phyloP scores from a whole-genome alignment of 2,888 invertebrate species.

The Drosophila borborema region DNA sequence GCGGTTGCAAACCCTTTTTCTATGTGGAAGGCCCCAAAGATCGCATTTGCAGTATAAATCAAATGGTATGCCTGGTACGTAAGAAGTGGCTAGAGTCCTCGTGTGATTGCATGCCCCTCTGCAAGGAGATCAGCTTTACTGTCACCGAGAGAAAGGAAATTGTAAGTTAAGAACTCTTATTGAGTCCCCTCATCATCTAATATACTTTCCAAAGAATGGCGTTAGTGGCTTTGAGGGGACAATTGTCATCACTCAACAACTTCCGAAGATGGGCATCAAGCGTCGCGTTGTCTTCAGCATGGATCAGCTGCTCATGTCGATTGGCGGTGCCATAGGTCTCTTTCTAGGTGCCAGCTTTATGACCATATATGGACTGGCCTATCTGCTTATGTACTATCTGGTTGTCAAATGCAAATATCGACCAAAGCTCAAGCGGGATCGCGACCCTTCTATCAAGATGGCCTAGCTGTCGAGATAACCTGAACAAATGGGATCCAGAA shows the following conservation, averaged over 20 bases:
- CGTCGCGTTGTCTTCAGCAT: conserved; percentile 82
- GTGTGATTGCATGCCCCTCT: conserved; percentile 77
- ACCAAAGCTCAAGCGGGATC: background rate
- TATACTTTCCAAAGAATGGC: conserved; percentile 49
- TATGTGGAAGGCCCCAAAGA: conserved; percentile 72
- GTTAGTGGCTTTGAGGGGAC: conserved; percentile 71
- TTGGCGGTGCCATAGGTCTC: conserved; percentile 84
- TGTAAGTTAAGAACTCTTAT: conserved; percentile 52
- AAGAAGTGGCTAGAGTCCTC: conserved; percentile 69
- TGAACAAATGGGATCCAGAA: too few species aligned
- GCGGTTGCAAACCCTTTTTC: conserved; percentile 83
- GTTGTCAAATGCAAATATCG: conserved; percentile 45
- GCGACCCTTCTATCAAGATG: background rate
- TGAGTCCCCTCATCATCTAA: background rate
- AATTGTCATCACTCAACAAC: conserved; percentile 63
- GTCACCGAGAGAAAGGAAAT: conserved; percentile 56
- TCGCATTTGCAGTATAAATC: conserved; percentile 74
- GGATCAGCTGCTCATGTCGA: conserved; percentile 83
- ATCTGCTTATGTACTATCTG: conserved; percentile 55
- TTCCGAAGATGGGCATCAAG: conserved; percentile 79
- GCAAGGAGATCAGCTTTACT: conserved; percentile 69
- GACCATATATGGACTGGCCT: conserved; percentile 73
- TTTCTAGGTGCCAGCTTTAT: conserved; percentile 84
- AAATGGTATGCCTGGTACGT: conserved; percentile 75
- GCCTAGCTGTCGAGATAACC: background rate